Evolutionary conservation across 2,888 invertebrate species (phyloP), one percentile per base, ranked within the genome.

Genomic region (Nudaria mundana): DNA sequence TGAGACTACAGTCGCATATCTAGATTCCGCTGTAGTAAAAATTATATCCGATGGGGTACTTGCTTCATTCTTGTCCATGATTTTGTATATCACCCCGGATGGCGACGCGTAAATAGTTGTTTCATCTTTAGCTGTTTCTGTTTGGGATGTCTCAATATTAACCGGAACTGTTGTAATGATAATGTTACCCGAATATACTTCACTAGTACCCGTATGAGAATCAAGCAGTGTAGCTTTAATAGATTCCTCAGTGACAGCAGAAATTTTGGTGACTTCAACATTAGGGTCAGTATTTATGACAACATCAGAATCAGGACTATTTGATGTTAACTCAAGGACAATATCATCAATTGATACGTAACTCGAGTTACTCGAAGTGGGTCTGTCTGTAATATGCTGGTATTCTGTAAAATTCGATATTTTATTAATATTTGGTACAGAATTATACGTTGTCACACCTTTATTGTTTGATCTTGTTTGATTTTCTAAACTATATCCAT

Each of bases 51-150:
- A 52, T 16, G 48, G 50, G 8, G 43, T 50, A 6, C 47, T 46
- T 33, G 38, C 38, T 31, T 66, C 60, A 12, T 49, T 36, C 5
- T 12, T 52, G 11, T 30, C 48, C 7, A 76, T 73, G 0, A 47
- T 62, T 26, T 63, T 71, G 40, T 77, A 75, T 40, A 66, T 71
- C 52, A 71, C 73, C 71, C 71, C 60, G 15, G 49, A 40, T 7
- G 70, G 63, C 15, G 58, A 49, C 13, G 37, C 40, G n/a, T 29
- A 20, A 23, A 31, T 3, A 13, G 20, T 22, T 8, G 13, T 6
- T 2, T 44, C 35, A 0, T 41, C 32, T 5, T 33, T 39, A 13
- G 29, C 15, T 23, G 26, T 31, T 12, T 50, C 43, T 7, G 30
- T 32, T 13, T 15, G 39, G 12, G 29, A 18, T 13, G 29, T 30